phyloP scores from a whole-genome alignment of 2,797 vertebrate genomes.

The Macroramphosus scolopax region DNA sequence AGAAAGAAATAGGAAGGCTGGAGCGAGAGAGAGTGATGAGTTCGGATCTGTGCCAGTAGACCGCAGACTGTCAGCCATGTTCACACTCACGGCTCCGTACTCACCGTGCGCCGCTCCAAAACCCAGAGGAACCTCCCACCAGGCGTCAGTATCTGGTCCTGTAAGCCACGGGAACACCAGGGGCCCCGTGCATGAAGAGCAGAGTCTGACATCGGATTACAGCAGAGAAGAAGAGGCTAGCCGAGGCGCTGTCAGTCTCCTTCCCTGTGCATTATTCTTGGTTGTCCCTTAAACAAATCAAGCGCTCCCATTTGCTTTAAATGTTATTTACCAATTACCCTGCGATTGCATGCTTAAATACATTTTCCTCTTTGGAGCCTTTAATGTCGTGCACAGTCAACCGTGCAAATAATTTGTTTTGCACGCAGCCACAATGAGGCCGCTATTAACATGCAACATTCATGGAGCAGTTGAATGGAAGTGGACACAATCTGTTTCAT shows the following conservation, averaged over 20 bases:
- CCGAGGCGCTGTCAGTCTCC: too few species aligned
- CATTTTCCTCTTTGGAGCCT: conserved; percentile 23
- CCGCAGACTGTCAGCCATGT: conserved; percentile 51
- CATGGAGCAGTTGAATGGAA: conserved; percentile 15
- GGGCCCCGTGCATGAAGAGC: conserved; percentile 5
- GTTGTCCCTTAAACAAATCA: conserved; percentile 46
- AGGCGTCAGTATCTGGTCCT: conserved; percentile 50
- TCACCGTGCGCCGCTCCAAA: conserved; percentile 5
- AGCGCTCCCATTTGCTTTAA: conserved; percentile 26
- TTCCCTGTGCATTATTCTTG: too few species aligned
- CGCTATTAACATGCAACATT: conserved; percentile 4
- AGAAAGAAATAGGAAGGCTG: conserved; percentile 13
- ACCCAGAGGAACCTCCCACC: conserved; percentile 16
- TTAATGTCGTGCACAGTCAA: conserved; percentile 31
- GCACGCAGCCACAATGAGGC: conserved; percentile 4
- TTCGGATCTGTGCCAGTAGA: conserved; percentile 45
- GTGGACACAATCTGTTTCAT: conserved; percentile 32
- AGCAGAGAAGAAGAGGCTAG: not conserved
- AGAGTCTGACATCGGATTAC: conserved; percentile 15
- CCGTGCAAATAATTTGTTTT: conserved; percentile 26
- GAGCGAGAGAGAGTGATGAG: conserved; percentile 42
- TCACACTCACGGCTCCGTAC: conserved; percentile 55
- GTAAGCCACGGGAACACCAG: conserved; percentile 20
- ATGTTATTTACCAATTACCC: too few species aligned
- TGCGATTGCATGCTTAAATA: conserved; percentile 29